Evolutionary conservation across 1,140 invertebrate genomes (phyloP).

Genomic region (Ips typographus): DNA sequence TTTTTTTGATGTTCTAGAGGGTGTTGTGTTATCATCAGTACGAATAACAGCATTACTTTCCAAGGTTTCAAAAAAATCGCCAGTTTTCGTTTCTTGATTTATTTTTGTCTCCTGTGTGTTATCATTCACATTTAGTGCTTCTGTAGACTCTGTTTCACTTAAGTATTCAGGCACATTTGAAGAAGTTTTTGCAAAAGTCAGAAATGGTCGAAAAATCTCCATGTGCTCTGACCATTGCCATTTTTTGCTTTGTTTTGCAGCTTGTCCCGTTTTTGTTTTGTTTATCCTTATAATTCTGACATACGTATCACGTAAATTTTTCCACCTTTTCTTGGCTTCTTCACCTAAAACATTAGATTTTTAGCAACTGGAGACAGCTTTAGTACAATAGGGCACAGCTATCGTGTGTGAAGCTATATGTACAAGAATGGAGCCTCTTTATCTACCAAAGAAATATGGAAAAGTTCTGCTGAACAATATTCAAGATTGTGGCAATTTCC

Average conservation of each 20-base stretch:
- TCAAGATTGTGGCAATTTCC: constrained; percentile 48
- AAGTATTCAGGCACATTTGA: constrained; percentile 12
- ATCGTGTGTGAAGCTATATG: constrained; percentile 13
- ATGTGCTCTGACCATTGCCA: constrained; percentile 19
- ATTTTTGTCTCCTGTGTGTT: too few species aligned
- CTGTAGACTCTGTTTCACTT: constrained; percentile 7
- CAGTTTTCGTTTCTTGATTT: constrained; percentile 17
- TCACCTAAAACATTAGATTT: constrained; percentile 31
- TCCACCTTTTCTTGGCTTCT: constrained; percentile 30
- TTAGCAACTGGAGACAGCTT: constrained; percentile 29
- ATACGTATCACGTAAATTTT: constrained; percentile 29
- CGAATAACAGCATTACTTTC: constrained; percentile 17
- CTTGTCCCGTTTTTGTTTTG: constrained; percentile 31
- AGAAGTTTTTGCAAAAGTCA: constrained; percentile 20
- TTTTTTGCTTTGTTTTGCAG: constrained; percentile 26
- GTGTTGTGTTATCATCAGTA: constrained; percentile 9
- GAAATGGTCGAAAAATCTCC: constrained; percentile 22
- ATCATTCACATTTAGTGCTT: constrained; percentile 9
- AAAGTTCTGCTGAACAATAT: constrained; percentile 42
- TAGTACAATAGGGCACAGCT: constrained; percentile 28
- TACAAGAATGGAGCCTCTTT: constrained; percentile 17
- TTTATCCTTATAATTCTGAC: constrained; percentile 11
- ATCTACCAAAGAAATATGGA: constrained; percentile 41
- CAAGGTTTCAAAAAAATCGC: constrained; percentile 7
- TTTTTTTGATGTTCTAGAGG: constrained; percentile 11